A percentile compares a stretch with the other conserved stretches of the same genome.
These are phyloP conservation scores for Plutomurus gul DNA, from an alignment of 1,140 invertebrate species.

Conservation along the genomic window DNA sequence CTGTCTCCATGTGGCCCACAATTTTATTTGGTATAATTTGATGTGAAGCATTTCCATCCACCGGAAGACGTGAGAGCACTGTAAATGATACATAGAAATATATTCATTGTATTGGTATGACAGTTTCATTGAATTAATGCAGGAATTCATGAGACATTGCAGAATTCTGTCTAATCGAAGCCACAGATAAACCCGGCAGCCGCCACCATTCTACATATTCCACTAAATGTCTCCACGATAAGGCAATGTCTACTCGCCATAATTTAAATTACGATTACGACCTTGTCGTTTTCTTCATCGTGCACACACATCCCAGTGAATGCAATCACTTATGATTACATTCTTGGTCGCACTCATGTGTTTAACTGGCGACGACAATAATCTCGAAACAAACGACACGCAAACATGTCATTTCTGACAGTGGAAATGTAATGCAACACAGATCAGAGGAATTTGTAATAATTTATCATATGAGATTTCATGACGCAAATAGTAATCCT, in stretches of 20 bases:
- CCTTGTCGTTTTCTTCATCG: neutral
- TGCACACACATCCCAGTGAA: neutral
- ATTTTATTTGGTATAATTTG: too few species aligned
- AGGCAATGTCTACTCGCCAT: neutral
- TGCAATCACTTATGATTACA: too few species aligned
- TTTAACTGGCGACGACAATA: too few species aligned
- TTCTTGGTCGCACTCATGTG: too few species aligned
- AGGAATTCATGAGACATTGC: too few species aligned
- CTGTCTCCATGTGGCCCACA: too few species aligned
- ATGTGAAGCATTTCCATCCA: neutral
- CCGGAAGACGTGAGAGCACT: neutral
- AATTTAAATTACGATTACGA: neutral
- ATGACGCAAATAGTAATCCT: neutral
- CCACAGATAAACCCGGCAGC: too few species aligned
- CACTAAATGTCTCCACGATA: neutral
- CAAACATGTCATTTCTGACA: neutral
- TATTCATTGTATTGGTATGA: neutral
- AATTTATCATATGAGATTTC: neutral
- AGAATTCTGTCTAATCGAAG: too few species aligned
- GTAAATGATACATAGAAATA: neutral
- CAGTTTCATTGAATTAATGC: slow-evolving; percentile 5
- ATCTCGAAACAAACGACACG: neutral
- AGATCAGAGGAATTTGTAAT: neutral
- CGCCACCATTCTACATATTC: too few species aligned
- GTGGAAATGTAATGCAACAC: neutral